Evolutionary conservation across 37 sponge, comb jelly and placozoan species (phyloP).

Genomic region (Cladorhizidae sp.): DNA sequence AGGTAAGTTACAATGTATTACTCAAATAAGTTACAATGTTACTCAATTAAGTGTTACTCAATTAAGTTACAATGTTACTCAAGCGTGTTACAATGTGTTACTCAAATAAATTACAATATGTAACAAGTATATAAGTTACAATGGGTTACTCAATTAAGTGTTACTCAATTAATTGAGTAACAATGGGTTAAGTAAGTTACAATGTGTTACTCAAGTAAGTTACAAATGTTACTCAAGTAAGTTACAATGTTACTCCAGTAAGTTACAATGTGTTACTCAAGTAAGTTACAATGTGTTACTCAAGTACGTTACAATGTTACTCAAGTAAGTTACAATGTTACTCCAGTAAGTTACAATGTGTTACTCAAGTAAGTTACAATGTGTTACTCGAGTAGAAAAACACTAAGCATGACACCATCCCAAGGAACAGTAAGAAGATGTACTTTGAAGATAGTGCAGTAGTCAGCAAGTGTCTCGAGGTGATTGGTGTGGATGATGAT

Average conservation of each 20-base stretch:
- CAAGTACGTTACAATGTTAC: neutral
- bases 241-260: no score
- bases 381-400: neutral
- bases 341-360: neutral
- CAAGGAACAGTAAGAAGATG: neutral
- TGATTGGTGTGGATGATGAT: conserved; percentile 90
- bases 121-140: no score
- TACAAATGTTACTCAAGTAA: neutral
- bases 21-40: neutral
- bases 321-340: neutral
- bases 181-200: no score
- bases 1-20: neutral
- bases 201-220: neutral
- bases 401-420: neutral
- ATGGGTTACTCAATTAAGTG: neutral
- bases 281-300: no score
- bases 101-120: no score
- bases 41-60: neutral
- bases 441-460: conserved; percentile 92
- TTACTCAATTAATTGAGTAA: no score
- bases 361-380: neutral
- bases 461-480: conserved; percentile 93
- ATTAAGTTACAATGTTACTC: neutral
- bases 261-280: no score
- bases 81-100: no score